Evolutionary conservation across 2,797 vertebrate species (phyloP).

Genomic region (Hybognathus amarus): DNA sequence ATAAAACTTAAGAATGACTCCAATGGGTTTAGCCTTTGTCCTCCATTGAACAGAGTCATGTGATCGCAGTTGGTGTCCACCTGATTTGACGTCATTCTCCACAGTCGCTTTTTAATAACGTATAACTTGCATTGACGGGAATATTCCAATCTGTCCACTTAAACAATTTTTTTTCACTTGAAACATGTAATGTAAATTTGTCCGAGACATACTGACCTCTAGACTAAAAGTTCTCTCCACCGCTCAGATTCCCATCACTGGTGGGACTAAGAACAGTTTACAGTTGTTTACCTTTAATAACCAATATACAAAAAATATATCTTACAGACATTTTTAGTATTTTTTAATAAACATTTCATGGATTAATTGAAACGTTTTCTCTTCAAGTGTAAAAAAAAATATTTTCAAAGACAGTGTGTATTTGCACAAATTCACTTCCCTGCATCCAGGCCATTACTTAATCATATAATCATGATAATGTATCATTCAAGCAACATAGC

Average conservation of each 20-base stretch:
- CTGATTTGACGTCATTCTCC: too few relatives aligned
- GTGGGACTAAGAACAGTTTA: not conserved
- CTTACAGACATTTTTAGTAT: constrained; percentile 2
- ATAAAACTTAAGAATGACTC: too few relatives aligned
- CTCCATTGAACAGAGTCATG: too few relatives aligned
- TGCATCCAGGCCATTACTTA: not conserved
- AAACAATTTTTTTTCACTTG: not conserved
- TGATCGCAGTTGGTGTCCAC: too few relatives aligned
- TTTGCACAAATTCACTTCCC: constrained; percentile 7
- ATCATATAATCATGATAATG: not conserved
- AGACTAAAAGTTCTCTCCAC: not conserved
- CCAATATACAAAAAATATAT: not conserved
- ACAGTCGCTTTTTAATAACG: too few relatives aligned
- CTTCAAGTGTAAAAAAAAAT: not conserved
- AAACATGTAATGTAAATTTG: not conserved
- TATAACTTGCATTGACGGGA: too few relatives aligned
- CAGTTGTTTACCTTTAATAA: constrained; percentile 51
- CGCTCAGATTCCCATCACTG: constrained; percentile 37
- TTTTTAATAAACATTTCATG: not conserved
- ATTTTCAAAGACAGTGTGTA: not conserved
- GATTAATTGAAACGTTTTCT: constrained; percentile 13
- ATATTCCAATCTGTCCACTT: too few relatives aligned
- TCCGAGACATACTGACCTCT: not conserved
- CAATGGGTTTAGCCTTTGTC: too few relatives aligned
- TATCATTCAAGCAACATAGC: not conserved